phyloP scores from a whole-genome alignment of 2,888 invertebrate genomes.

The Andrena dorsata region DNA sequence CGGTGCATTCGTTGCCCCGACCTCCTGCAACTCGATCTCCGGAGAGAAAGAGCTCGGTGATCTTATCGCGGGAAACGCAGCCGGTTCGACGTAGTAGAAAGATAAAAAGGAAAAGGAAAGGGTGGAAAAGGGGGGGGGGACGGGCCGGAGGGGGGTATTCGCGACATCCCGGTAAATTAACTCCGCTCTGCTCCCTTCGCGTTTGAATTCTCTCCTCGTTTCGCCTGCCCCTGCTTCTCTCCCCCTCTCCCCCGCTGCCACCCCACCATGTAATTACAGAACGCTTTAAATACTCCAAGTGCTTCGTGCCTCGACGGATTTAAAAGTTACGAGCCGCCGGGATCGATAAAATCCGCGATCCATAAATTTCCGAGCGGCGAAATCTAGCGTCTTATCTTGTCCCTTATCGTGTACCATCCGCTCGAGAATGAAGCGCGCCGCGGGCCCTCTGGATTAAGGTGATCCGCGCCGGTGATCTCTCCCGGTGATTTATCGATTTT shows the following conservation, averaged over 20 bases:
- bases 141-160: constrained; percentile 44
- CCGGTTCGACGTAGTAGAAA: constrained; percentile 72
- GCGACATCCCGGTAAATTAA: constrained; percentile 76
- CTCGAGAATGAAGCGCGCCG: constrained; percentile 45
- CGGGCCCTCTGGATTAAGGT: constrained; percentile 7
- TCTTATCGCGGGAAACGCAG: constrained; percentile 75
- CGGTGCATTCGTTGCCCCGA: constrained; percentile 67
- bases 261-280: constrained; percentile 55
- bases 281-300: constrained; percentile 64
- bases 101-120: constrained; percentile 65
- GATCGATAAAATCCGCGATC: constrained; percentile 58
- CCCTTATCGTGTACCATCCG: constrained; percentile 46
- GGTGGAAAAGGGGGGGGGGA: constrained; percentile 43
- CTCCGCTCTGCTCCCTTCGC: constrained; percentile 66
- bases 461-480: constrained; percentile 31
- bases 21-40: constrained; percentile 74
- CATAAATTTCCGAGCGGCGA: constrained; percentile 52
- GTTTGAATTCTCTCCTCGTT: constrained; percentile 60
- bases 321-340: constrained; percentile 44
- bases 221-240: constrained; percentile 5
- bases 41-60: constrained; percentile 67
- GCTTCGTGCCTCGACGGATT: constrained; percentile 40
- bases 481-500: constrained; percentile 42
- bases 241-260: neutral
- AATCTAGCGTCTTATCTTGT: constrained; percentile 50